Evolutionary conservation across 2,113 vertebrate genomes (phyloP), one percentile per base, ranked within the genome.

Genomic region (Gopherus flavomarginatus): DNA sequence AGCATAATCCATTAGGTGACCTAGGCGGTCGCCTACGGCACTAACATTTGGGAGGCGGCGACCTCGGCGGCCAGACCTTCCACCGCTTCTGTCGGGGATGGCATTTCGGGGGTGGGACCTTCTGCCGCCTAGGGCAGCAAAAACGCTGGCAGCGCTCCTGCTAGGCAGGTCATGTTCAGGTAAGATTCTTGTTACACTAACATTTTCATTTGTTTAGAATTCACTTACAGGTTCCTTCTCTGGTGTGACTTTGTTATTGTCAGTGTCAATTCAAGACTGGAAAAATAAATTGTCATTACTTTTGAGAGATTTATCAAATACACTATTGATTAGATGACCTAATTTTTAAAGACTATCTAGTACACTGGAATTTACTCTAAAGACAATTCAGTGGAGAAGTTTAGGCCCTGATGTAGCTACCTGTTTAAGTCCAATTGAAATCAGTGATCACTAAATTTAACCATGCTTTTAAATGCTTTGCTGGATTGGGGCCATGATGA

Each of bases 381-480:
- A 35, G 26, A 22, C 47, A 87, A 69, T 35, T n/a, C 17, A 69
- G 35, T 17, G 26, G 53, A 57, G 53, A 49, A 49, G 31, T 13
- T 49, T 50, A 79, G 69, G 54, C 53, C 54, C 26, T 49, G 22
- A 79, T n/a, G 5, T 9, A 27, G 29, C 72, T 50, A 79, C 22
- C 14, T 26, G 24, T 5, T 79, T 47, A 54, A 69, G 47, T 54
- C 14, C 13, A 14, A 59, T 12, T 54, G 38, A 19, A 57, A 27
- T 27, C 54, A 44, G 14, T 44, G 38, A 88, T 72, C 1, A 2
- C 38, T 57, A 87, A 90, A 78, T 77, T 21, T 6, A 86, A 83
- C 57, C 5, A 83, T 12, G 82, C 86, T 83, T 85, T 59, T 92
- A 95, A 85, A 31, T 90, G 38, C 1, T 19, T 65, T 89, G 21